phyloP scores from a whole-genome alignment of 2,888 invertebrate species.

The Fragum fragum region DNA sequence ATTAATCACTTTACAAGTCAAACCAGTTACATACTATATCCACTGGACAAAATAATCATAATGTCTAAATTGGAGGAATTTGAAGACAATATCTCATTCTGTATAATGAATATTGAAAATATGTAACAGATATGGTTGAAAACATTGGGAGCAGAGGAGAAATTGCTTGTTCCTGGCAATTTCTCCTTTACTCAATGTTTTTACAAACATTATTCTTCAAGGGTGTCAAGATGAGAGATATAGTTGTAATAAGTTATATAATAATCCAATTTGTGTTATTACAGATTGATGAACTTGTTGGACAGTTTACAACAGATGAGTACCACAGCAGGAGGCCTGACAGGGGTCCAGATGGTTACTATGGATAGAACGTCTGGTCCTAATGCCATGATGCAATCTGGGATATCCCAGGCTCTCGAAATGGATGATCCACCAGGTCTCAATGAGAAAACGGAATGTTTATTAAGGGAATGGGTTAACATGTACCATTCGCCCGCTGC shows the following conservation, averaged over 20 bases:
- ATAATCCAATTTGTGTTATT: background rate
- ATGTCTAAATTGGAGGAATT: too few species aligned
- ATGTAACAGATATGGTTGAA: too few species aligned
- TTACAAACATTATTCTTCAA: too few species aligned
- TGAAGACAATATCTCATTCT: too few species aligned
- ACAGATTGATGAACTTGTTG: constrained; percentile 91
- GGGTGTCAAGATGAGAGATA: background rate
- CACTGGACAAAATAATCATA: too few species aligned
- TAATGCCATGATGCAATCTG: constrained; percentile 94
- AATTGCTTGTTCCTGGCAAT: background rate
- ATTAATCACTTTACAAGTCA: too few species aligned
- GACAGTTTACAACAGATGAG: constrained; percentile 91
- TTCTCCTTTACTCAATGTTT: background rate
- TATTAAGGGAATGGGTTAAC: constrained; percentile 98
- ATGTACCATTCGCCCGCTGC: constrained; percentile 92
- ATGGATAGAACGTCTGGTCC: constrained; percentile 90
- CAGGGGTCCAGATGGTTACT: constrained; percentile 8
- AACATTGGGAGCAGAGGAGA: too few species aligned
- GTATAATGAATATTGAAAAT: too few species aligned
- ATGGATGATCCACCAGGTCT: constrained; percentile 97
- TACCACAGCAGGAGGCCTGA: constrained; percentile 83
- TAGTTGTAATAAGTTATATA: background rate
- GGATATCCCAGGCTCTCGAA: constrained; percentile 94
- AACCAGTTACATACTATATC: too few species aligned
- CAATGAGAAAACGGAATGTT: constrained; percentile 97